Evolutionary conservation across 2,888 invertebrate species (phyloP), one percentile per base, ranked within the genome.

Genomic region (Crocallis elinguaria): DNA sequence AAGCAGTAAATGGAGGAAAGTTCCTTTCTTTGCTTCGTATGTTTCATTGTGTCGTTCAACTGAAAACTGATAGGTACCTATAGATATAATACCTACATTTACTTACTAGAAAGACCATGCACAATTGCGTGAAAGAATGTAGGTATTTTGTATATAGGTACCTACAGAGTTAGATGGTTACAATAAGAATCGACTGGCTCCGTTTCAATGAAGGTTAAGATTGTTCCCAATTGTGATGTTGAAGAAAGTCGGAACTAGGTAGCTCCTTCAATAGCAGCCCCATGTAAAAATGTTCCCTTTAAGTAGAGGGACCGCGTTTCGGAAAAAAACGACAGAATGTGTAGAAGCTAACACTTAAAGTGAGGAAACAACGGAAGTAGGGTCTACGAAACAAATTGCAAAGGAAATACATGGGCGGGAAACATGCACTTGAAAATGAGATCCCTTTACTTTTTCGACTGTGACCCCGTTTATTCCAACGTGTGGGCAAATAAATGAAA

Each of bases 371-470:
- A 36, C 52, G 36, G 32, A 57, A 56, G 32, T 46, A 45, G 43
- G 55, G 55, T 55, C 41, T 43, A 43, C 49, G 43, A 50, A 59
- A 62, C 62, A 64, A 59, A 64, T 59, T 60, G 52, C 56, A 48
- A 52, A 53, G 62, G 55, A 61, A 61, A 64, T 49, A 60, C 49
- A 49, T 56, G 50, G 56, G 44, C 57, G 30, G 48, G 49, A 60
- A 59, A 56, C 64, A 57, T 59, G 61, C 61, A 61, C 59, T 63
- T 59, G 59, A 59, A 61, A 59, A 55, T 49, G 58, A 41, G 54
- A 59, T 59, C 54, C 54, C 45, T 54, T 45, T 55, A 61, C 63
- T 59, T 61, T 58, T 59, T 61, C 49, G 51, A 35, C 52, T 48
- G 45, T 39, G 52, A 55, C 57, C 61, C 60, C 57, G 55, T 55